Base-by-base conservation (phyloP, 2,888 invertebrate genomes). In the Prenolepis imparis region DNA sequence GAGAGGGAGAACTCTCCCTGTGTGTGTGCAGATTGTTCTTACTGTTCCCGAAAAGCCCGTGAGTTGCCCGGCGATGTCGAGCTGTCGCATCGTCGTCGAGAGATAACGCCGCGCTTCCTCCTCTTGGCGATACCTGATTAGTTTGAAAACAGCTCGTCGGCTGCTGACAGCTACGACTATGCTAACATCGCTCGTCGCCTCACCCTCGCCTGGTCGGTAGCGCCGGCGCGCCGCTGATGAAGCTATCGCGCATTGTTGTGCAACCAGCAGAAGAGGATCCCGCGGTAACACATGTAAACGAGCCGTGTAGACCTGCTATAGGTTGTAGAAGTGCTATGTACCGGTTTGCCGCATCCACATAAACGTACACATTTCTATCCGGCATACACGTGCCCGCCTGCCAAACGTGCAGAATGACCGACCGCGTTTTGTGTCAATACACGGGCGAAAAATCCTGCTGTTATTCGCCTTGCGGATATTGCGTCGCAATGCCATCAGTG, bases 261-360 rank as follows among this genome's bases (percentile, higher is more conserved):
- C 86, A 88, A 72, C 66, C 83, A 74, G 61, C 63, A 83, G 87
- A 82, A 83, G 90, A 87, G 90, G 89, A 88, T 91, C 89, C 90
- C 87, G 52, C 72, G 89, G 90, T 90, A 92, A 93, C 92, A 92
- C 91, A 89, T 92, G 93, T 92, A 91, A 93, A 92, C 91, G 90
- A 90, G 85, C 78, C 85, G 39, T 73, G 82, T 77, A 82, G 84
- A 82, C 64, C 72, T 77, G 80, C 77, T 48, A 61, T 44, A 55
- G 73, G 73, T 52, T 52, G 52, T 52, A 52, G 6, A n/a, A 48
- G 48, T 48, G 74, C 64, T 73, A 48, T 73, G 85, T 78, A 81
- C 80, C 81, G 64, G 75, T 81, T 86, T 74, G 78, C 81, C 83
- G 78, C 81, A 80, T 87, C 55, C 82, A 68, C 78, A 78, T 84